Base-by-base conservation (phyloP, 2,888 invertebrate genomes). In the Leptura quadrifasciata region DNA sequence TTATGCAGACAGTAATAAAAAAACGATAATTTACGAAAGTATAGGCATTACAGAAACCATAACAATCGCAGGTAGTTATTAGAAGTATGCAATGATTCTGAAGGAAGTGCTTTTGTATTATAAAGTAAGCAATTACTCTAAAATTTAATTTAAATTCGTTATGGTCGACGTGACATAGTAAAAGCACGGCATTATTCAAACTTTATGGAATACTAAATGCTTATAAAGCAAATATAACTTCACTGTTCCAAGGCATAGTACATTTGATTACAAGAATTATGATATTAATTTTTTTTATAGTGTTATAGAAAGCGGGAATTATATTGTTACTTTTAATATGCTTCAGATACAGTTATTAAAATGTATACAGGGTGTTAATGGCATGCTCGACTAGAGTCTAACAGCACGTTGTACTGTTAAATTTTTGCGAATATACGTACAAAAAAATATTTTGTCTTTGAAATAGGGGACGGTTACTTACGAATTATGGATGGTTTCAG, bases 81-180 rank as follows among this genome's bases (percentile, higher is more conserved):
- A 61, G 63, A 35, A 63, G 39, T 39, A 63, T 63, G 39, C 39
- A 67, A 67, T 54, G 27, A 47, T 20, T 15, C 31, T 52, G 8
- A 9, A 58, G 35, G 21, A 58, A 58, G 20, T 58, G n/a, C 18
- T 21, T 69, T 39, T 35, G 35, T 31, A 18, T 60, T 58, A 18
- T 58, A 69, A 69, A 67, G n/a, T 17, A n/a, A 21, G 15, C 24
- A 69, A 58, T 69, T 69, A 58, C 47, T 64, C 57, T 47, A 63
- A 64, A 72, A 72, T 61, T 60, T 64, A 64, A 72, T 72, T 72
- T 64, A 64, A 61, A 72, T 72, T 57, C 72, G 63, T 63, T 39
- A 72, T 64, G 72, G 72, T 72, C 55, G 39, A 27, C 39, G 57
- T 57, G 64, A 57, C 63, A n/a, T 21, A 55, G 64, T 31, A 61